Conservation (phyloP, 2,113 vertebrate species). For the zebrafish (Danio rerio) region GRCz12tu NC_133197.1:16625501-16626000, state of each 20-base stretch:
- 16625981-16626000: conserved; percentile 69
- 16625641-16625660: not conserved
- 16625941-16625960: conserved; percentile 78
- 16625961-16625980: conserved; percentile 68
- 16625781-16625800: conserved; percentile 48
- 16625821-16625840: conserved; percentile 48
- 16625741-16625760: not conserved
- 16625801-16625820: conserved; percentile 43
- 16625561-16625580: not conserved
- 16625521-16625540: too few relatives aligned
- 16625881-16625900: conserved; percentile 83
- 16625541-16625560: not conserved
- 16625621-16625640: not conserved
- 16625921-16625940: conserved; percentile 66
- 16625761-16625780: conserved; percentile 40
- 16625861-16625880: conserved; percentile 65
- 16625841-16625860: conserved; percentile 58
- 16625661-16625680: not conserved
- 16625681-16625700: not conserved
- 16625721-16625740: not conserved
- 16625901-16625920: conserved; percentile 78
- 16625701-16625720: not conserved
- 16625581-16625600: not conserved
- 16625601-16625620: not conserved
- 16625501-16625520: too few relatives aligned